Percentiles rank a stretch among this genome's conserved stretches.
Conservation (phyloP, 2,113 vertebrate genomes). For the Platysteira castanea region DNA sequence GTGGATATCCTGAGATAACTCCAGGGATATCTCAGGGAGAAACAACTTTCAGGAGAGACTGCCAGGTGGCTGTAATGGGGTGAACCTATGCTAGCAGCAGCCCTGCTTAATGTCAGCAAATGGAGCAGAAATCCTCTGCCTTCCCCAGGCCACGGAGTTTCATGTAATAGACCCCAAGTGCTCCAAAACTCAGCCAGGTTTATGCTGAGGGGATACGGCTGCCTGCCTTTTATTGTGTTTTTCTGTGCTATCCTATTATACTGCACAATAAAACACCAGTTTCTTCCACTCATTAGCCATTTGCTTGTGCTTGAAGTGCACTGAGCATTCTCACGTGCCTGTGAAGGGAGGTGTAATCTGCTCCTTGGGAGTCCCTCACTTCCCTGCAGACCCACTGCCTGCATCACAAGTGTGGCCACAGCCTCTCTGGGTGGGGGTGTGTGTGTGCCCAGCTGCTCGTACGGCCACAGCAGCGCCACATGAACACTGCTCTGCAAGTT, state of each 20-base stretch:
- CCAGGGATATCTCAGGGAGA: not conserved
- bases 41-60: not conserved
- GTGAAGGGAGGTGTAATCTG: not conserved
- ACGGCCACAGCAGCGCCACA: not conserved
- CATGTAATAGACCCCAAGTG: not conserved
- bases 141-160: not conserved
- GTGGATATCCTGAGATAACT: not conserved
- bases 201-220: not conserved
- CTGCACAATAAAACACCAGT: conserved; percentile 25
- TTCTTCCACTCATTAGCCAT: conserved; percentile 21
- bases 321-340: not conserved
- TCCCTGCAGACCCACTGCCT: not conserved
- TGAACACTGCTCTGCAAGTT: not conserved
- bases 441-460: not conserved
- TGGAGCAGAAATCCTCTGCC: conserved; percentile 29
- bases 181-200: conserved; percentile 25
- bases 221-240: conserved; percentile 46
- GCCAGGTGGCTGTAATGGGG: not conserved
- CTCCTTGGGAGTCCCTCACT: not conserved
- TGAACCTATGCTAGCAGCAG: not conserved
- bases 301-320: not conserved
- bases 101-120: not conserved
- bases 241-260: not conserved
- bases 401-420: not conserved
- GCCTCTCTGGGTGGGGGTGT: too few species aligned